Base-by-base conservation (phyloP, 2,113 vertebrate genomes). In the Choloepus hoffmanni region DNA sequence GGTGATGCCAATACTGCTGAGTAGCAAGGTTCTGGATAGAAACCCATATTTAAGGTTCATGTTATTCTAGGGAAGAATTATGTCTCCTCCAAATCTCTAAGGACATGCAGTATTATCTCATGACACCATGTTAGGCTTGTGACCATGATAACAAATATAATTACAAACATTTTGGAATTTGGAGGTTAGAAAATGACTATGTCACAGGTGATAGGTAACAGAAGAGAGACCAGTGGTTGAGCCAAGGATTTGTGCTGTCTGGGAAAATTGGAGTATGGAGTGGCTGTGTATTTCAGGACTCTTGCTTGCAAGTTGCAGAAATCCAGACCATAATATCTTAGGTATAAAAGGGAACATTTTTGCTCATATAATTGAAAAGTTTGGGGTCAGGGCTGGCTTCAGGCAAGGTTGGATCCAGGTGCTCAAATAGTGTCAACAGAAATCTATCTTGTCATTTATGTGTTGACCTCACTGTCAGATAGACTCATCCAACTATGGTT, bases 401-500 rank as follows among this genome's bases (percentile, higher is more conserved):
- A 95, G 79, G 28, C 68, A 81, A 79, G 33, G 6, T 43, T 92
- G 24, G 24, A 85, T 70, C 79, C 28, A 73, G 45, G 55, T 81
- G 21, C 16, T 94, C 67, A 76, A n/a, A 89, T 58, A 86, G 36
- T 92, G 94, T 45, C 67, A 74, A 84, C 53, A 87, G 48, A 26
- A 89, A 85, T 45, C 16, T 85, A 24, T 81, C 14, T 74, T 60
- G 18, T 81, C 4, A 40, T 83, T 40, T 40, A 33, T 53, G 40
- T 26, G 40, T 77, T 84, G 40, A 89, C 28, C 76, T 92, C 28
- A 28, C 62, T 70, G 28, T 89, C 50, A 83, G 60, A 74, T 19
- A 36, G 18, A 85, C 13, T 43, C 43, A 18, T 13, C 33, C n/a
- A 53, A 28, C 30, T 77, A 5, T 78, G 23, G 36, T 92, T 6